Evolutionary conservation across 2,113 vertebrate genomes (phyloP), one percentile per base, ranked within the genome.

Genomic region (Chlorodrepanis virens): DNA sequence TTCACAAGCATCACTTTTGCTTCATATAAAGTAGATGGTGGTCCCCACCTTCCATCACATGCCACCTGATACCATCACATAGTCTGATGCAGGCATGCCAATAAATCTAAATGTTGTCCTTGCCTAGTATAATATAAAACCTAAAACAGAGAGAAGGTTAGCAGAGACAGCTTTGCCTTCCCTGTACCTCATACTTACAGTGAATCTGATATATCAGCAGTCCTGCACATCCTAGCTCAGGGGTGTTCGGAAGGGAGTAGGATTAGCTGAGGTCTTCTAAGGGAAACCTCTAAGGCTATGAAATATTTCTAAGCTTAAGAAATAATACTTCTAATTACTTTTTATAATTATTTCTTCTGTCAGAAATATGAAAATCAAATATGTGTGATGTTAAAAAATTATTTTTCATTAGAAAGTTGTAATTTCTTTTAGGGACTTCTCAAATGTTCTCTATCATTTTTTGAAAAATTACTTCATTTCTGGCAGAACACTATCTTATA

Each of bases 311-410:
- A 82, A 84, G 72, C 49, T 52, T 75, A 95, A 92, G 44, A 61
- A 79, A 52, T 84, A 68, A 75, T 57, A 71, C 82, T 92, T 76
- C 21, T 70, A 77, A 87, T 92, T 90, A 49, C 89, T 86, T 94
- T 87, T 22, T 81, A 37, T 87, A 94, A 86, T 94, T 92, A 90
- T 77, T 91, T 83, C 60, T 81, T 71, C 80, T 96, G 52, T 79
- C 74, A 89, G 77, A 53, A 95, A 64, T 87, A 72, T 60, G 70
- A 92, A 90, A 91, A 89, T 89, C 72, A 91, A 89, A 89, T 96
- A 80, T n/a, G 31, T 33, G 45, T 40, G 49, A 65, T 75, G 83
- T 88, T 94, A 93, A 95, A 92, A 84, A 94, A 83, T 53, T 83
- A 25, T 42, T 61, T 95, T 94, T 94, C 90, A 93, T 94, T 92